Base-by-base conservation (phyloP, 2,888 invertebrate genomes). In the Platerodrilus igneus region DNA sequence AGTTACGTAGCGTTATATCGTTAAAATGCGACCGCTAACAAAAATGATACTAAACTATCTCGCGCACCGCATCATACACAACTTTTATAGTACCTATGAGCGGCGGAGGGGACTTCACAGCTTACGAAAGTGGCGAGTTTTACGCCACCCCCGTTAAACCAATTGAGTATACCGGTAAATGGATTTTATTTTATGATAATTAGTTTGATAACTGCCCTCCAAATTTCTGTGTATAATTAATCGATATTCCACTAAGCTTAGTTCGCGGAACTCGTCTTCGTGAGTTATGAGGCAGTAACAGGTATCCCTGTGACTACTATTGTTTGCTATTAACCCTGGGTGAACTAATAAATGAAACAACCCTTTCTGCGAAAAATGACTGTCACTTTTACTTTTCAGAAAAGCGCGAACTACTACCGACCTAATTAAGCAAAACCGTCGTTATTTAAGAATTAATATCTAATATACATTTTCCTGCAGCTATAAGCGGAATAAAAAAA, bases 61-160 rank as follows among this genome's bases (percentile, higher is more conserved):
- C 57, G 56, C 53, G 53, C 48, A 46, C 55, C 52, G 50, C 50
- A 47, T 52, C 50, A 47, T 54, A 52, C 55, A 57, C n/a, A n/a
- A n/a, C 60, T 62, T 59, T 63, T 61, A 61, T 58, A 59, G 50
- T 52, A 48, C 45, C 53, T 52, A 39, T 37, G 23, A n/a, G n/a
- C n/a, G 43, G 51, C 47, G 55, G 57, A 52, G 57, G 57, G 56
- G 59, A 48, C 46, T 44, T 42, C 37, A 46, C 32, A 27, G 51
- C 49, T 53, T 51, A n/a, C 51, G 52, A 56, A 55, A 53, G 48
- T 50, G 27, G 41, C 41, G 34, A 48, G 37, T 39, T 41, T 40
- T 47, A 43, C 38, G 37, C 41, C 41, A 50, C 41, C 44, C 47
- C 43, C 29, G 13, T 27, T 16, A 15, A 29, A 9, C 11, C 17